Evolutionary conservation across 1,140 invertebrate genomes (phyloP).

Genomic region (Lepidurus apus): DNA sequence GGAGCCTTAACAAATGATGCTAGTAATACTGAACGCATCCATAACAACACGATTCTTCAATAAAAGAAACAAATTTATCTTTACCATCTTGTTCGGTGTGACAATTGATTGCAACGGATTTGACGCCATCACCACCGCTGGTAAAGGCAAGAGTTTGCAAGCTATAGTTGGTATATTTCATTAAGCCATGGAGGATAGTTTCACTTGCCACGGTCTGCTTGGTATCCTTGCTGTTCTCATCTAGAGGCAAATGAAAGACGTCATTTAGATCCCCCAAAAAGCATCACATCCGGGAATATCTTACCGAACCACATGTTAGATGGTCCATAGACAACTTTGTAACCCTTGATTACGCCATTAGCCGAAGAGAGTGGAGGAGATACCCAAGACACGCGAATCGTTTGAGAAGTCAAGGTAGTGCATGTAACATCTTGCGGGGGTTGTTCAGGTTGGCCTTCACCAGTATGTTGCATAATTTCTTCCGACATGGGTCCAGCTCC

Average conservation of each 20-base stretch:
- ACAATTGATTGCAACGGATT: conserved; percentile 82
- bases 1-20: no score
- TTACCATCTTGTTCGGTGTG: conserved; percentile 92
- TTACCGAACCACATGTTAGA: conserved; percentile 84
- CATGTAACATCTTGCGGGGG: conserved; percentile 86
- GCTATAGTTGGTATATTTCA: conserved; percentile 95
- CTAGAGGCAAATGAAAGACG: conserved; percentile 47
- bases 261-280: conserved; percentile 29
- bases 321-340: conserved; percentile 92
- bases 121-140: conserved; percentile 90
- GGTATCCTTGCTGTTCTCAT: conserved; percentile 83
- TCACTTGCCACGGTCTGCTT: conserved; percentile 87
- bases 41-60: no score
- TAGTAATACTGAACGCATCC: no score
- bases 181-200: conserved; percentile 82
- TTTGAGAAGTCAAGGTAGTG: conserved; percentile 85
- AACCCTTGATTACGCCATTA: conserved; percentile 91
- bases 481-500: conserved; percentile 84
- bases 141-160: conserved; percentile 93
- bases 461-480: conserved; percentile 82
- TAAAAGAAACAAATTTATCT: conserved; percentile 33
- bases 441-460: conserved; percentile 86
- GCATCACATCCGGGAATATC: conserved; percentile 44
- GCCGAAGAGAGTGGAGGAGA: conserved; percentile 81
- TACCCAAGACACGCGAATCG: conserved; percentile 87